Evolutionary conservation across 2,888 invertebrate genomes (phyloP).

Genomic region (Strigamia maritima): DNA sequence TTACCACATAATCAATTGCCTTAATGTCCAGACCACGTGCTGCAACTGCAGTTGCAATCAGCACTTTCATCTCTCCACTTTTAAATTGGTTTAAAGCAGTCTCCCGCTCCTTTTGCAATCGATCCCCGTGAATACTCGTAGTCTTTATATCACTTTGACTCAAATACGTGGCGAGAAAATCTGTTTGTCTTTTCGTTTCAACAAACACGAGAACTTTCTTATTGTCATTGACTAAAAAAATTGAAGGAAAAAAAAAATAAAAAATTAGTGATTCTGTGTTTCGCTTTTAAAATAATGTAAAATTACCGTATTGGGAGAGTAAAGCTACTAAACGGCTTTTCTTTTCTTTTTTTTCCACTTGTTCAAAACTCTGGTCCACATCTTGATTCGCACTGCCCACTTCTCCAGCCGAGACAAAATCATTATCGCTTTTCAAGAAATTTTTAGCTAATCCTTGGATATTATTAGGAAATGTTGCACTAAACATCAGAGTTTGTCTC

Average conservation of each 20-base stretch:
- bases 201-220: conserved; percentile 72
- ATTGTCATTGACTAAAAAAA: conserved; percentile 39
- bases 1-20: conserved; percentile 63
- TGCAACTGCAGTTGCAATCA: conserved; percentile 94
- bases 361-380: conserved; percentile 69
- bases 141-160: conserved; percentile 70
- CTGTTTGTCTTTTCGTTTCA: conserved; percentile 82
- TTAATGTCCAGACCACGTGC: conserved; percentile 88
- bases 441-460: conserved; percentile 75
- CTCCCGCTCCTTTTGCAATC: conserved; percentile 70
- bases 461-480: conserved; percentile 69
- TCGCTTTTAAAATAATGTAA: not conserved
- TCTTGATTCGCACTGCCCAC: conserved; percentile 91
- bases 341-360: conserved; percentile 66
- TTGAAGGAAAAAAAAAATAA: not conserved
- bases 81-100: conserved; percentile 75
- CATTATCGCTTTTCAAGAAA: conserved; percentile 69
- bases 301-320: conserved; percentile 60
- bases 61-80: conserved; percentile 67
- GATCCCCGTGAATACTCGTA: conserved; percentile 72
- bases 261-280: not conserved
- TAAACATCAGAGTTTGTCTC: conserved; percentile 69
- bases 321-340: conserved; percentile 69
- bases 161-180: conserved; percentile 79
- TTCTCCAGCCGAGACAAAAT: conserved; percentile 86